Conservation (phyloP, 2,113 vertebrate species). For the Marmota monax region DNA sequence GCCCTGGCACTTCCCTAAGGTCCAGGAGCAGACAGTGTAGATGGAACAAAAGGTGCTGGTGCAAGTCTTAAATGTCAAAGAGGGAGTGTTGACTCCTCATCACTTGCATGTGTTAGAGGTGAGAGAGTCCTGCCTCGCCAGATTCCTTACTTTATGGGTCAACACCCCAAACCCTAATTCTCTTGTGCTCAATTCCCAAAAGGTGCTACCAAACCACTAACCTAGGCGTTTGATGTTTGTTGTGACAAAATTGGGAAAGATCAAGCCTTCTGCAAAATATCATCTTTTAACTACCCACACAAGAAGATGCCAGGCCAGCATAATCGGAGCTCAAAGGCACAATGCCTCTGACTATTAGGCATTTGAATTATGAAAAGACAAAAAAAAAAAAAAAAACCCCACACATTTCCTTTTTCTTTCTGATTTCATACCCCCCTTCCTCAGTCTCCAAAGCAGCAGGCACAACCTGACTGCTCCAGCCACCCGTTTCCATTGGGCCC, state of each 20-base stretch:
- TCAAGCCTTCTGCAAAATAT: not conserved
- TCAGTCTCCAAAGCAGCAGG: not conserved
- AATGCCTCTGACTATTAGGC: not conserved
- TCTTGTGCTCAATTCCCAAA: not conserved
- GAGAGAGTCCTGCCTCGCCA: too few species aligned
- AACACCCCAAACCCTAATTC: not conserved
- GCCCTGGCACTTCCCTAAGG: not conserved
- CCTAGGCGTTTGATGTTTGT: not conserved
- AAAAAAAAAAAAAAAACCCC: not conserved
- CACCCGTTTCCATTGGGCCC: not conserved
- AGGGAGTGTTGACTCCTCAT: not conserved
- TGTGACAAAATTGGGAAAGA: not conserved
- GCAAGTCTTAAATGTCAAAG: not conserved
- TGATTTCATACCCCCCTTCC: not conserved
- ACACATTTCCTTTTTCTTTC: not conserved
- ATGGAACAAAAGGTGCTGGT: not conserved
- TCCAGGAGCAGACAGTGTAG: not conserved
- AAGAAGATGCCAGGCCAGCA: not conserved
- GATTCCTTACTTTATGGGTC: not conserved
- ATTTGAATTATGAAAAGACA: not conserved
- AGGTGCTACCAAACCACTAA: too few species aligned
- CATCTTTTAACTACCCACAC: not conserved
- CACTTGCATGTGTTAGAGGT: fast-evolving
- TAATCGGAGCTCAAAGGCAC: not conserved
- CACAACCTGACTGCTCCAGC: not conserved